Percentiles rank a stretch among this genome's conserved stretches.
phyloP scores from a whole-genome alignment of 2,797 vertebrate genomes.

The Darevskia nairensis region DNA sequence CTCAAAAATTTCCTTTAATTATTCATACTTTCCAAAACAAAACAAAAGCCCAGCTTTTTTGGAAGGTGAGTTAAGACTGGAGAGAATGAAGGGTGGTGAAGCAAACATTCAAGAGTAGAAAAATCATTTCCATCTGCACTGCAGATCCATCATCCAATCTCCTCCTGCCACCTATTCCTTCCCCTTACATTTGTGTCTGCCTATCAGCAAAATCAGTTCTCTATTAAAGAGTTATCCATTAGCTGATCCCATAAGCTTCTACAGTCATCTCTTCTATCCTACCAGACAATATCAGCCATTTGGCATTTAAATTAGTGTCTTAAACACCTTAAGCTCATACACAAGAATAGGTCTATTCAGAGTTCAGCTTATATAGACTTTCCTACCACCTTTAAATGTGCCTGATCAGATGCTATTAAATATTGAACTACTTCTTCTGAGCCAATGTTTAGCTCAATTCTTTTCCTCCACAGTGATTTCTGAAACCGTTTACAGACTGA shows the following conservation, averaged over 20 bases:
- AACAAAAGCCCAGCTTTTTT: background rate
- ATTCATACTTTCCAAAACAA: background rate
- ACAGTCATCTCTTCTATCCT: background rate
- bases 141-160: background rate
- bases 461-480: background rate
- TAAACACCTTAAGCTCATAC: background rate
- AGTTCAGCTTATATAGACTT: background rate
- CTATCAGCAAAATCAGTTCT: background rate
- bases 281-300: background rate
- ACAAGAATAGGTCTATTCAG: background rate
- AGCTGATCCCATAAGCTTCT: background rate
- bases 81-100: no score
- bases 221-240: background rate
- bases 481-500: background rate
- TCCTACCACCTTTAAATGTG: constrained; percentile 1
- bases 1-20: background rate
- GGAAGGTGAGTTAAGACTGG: background rate
- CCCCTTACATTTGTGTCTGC: background rate
- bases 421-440: accelerated
- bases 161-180: background rate
- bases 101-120: background rate
- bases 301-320: constrained; percentile 1
- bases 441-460: background rate
- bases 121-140: background rate
- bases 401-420: background rate